Conservation (phyloP, 2,888 invertebrate species). For the Apoda limacodes region DNA sequence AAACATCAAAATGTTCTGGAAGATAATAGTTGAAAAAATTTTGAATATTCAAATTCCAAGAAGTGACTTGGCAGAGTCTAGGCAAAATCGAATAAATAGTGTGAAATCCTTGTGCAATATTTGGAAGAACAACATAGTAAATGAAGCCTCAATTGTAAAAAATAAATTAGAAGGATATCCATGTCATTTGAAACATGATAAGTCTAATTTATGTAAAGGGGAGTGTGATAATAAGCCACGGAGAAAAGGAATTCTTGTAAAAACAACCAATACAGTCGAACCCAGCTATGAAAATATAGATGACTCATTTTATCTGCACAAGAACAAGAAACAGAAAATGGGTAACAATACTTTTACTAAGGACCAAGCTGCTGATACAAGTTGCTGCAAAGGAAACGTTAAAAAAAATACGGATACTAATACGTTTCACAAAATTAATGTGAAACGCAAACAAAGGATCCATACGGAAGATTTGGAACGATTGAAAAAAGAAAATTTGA, state of each 20-base stretch:
- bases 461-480: conserved; percentile 33
- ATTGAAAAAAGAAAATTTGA: conserved; percentile 37
- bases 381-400: conserved; percentile 27
- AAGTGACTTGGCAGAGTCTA: conserved; percentile 21
- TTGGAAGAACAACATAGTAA: conserved; percentile 45
- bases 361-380: conserved; percentile 26
- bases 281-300: background rate
- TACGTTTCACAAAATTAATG: conserved; percentile 25
- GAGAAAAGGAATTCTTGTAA: background rate
- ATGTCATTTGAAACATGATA: background rate
- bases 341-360: conserved; percentile 27
- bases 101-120: conserved; percentile 34
- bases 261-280: background rate
- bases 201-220: background rate
- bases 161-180: too few relatives aligned
- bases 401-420: conserved; percentile 23
- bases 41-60: conserved; percentile 36
- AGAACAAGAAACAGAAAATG: conserved; percentile 24
- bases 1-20: conserved; percentile 58
- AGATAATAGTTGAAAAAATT: conserved; percentile 46
- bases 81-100: conserved; percentile 23
- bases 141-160: conserved; percentile 39
- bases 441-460: conserved; percentile 31
- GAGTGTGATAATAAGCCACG: background rate
- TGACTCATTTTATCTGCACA: conserved; percentile 6